These are phyloP conservation scores for Myrmecobius fasciatus DNA, from an alignment of 2,113 vertebrate genomes.

Conservation along the genomic window DNA sequence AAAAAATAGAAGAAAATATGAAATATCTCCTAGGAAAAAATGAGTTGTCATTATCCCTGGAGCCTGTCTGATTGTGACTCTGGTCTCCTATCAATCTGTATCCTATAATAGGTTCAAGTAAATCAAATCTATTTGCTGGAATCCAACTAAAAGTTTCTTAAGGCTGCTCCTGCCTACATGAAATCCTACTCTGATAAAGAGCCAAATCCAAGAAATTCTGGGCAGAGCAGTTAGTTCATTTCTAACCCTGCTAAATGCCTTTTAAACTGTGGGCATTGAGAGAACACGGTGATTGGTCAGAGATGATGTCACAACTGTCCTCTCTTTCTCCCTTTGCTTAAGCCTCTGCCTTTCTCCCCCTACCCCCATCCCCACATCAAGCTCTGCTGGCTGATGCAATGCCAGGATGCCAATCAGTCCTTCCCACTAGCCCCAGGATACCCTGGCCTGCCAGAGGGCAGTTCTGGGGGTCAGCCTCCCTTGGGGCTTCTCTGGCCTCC, in stretches of 20 bases:
- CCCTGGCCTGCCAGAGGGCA: not conserved
- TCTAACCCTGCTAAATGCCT: rapidly evolving
- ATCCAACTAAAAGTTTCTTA: not conserved
- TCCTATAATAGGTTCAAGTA: not conserved
- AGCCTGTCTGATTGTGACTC: not conserved
- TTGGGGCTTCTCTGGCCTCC: not conserved
- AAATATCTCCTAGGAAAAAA: no score
- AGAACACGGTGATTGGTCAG: not conserved
- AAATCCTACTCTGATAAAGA: not conserved
- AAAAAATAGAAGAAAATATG: no score
- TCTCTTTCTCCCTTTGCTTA: not conserved
- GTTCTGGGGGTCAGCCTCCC: not conserved
- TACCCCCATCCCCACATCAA: not conserved
- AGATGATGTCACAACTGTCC: not conserved
- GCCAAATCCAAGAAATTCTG: not conserved
- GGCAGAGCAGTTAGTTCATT: not conserved
- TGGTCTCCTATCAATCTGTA: not conserved
- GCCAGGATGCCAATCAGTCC: not conserved
- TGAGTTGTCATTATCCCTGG: not conserved
- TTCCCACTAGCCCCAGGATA: not conserved
- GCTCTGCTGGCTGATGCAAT: not conserved
- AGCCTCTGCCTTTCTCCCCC: not conserved
- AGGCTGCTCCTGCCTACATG: not conserved
- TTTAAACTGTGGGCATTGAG: not conserved
- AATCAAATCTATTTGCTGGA: not conserved